phyloP scores from a whole-genome alignment of 2,888 invertebrate genomes.

The Autographa gamma region DNA sequence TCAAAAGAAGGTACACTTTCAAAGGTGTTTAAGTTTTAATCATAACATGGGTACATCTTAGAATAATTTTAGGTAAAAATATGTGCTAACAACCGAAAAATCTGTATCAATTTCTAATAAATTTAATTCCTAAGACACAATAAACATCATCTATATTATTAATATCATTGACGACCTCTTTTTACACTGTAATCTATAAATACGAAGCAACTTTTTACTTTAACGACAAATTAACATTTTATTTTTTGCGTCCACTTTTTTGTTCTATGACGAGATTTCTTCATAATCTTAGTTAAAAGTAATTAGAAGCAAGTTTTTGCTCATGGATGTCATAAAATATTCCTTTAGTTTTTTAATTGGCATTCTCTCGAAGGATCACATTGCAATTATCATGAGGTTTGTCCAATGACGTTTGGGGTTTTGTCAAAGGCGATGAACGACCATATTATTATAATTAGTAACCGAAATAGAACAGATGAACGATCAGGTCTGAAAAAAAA shows the following conservation, averaged over 20 bases:
- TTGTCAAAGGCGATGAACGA: no score
- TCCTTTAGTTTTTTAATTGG: neutral
- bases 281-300: neutral
- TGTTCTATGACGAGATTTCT: neutral
- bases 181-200: neutral
- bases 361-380: neutral
- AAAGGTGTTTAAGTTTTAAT: no score
- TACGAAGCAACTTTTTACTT: neutral
- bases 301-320: conserved; percentile 1
- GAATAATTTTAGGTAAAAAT: no score
- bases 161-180: neutral
- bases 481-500: no score
- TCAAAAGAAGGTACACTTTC: no score
- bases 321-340: neutral
- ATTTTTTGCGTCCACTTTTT: neutral
- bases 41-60: no score
- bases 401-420: neutral
- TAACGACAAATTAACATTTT: neutral
- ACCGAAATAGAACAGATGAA: no score
- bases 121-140: neutral
- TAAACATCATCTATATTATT: neutral
- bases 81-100: no score
- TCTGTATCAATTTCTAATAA: neutral
- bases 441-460: no score
- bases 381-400: neutral